phyloP scores from a whole-genome alignment of 2,113 vertebrate species.

The Eudorcas thomsonii region DNA sequence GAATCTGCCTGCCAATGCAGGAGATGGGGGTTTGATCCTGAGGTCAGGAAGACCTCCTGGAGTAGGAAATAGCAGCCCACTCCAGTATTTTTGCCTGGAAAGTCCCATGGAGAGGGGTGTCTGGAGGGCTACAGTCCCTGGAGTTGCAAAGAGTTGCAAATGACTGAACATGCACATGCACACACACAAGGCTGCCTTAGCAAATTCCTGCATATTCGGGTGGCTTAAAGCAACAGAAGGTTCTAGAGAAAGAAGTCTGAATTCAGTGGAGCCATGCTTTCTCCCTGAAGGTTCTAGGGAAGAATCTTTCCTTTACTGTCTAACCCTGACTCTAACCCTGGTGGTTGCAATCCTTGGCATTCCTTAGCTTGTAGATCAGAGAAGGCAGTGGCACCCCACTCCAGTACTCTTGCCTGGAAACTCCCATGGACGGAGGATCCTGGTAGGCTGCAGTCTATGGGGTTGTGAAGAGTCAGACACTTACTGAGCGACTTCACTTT shows the following conservation, averaged over 20 bases:
- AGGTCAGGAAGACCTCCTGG: background rate
- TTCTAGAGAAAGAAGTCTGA: background rate
- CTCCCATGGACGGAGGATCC: accelerated
- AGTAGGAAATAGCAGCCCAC: background rate
- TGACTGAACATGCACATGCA: accelerated
- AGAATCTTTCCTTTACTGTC: background rate
- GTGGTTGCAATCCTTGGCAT: background rate
- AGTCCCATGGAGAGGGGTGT: background rate
- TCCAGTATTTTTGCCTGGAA: background rate
- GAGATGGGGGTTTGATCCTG: background rate
- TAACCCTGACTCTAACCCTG: background rate
- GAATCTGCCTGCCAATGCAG: background rate
- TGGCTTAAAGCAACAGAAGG: background rate
- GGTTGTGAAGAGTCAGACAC: accelerated
- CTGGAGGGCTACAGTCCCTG: background rate
- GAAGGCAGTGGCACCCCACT: too few relatives aligned
- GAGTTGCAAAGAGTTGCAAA: background rate
- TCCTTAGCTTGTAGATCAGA: background rate
- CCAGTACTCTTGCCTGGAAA: too few relatives aligned
- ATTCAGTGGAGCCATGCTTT: accelerated
- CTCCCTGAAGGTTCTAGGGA: too few relatives aligned
- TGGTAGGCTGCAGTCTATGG: too few relatives aligned
- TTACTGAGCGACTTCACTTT: too few relatives aligned
- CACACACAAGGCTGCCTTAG: background rate
- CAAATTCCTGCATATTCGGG: too few relatives aligned